A percentile compares a stretch with the other conserved stretches of the same genome.
Evolutionary conservation across 2,888 invertebrate species (phyloP).

Genomic region (Ophonus ardosiacus): DNA sequence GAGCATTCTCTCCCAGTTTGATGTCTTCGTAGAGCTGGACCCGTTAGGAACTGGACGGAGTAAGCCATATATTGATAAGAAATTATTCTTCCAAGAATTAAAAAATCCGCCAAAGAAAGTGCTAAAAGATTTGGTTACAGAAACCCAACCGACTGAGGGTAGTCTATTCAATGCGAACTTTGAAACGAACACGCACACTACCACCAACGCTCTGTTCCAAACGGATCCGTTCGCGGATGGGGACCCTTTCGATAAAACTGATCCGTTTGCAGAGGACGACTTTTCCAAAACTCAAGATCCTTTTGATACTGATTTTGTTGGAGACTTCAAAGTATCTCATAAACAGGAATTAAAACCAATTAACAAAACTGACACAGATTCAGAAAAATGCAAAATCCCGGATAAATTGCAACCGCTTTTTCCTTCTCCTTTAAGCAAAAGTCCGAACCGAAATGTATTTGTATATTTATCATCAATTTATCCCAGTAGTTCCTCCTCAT

Average conservation of each 20-base stretch:
- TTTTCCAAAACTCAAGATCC: constrained; percentile 80
- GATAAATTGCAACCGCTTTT: constrained; percentile 67
- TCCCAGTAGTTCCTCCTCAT: constrained; percentile 55
- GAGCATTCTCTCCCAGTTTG: constrained; percentile 78
- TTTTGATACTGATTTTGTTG: constrained; percentile 77
- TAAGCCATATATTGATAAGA: constrained; percentile 96
- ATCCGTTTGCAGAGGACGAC: constrained; percentile 81
- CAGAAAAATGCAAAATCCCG: constrained; percentile 67
- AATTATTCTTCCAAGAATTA: constrained; percentile 96
- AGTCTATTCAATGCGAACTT: constrained; percentile 51
- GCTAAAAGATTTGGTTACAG: constrained; percentile 87
- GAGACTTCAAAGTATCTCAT: constrained; percentile 70
- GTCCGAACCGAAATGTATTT: constrained; percentile 69
- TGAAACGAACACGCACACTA: constrained; percentile 62
- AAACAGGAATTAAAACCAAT: constrained; percentile 63
- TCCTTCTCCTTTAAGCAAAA: constrained; percentile 69
- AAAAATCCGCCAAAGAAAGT: constrained; percentile 96
- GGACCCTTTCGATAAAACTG: constrained; percentile 86
- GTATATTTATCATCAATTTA: constrained; percentile 67
- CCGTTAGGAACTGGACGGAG: constrained; percentile 94
- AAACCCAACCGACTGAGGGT: constrained; percentile 66
- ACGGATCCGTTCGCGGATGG: constrained; percentile 82
- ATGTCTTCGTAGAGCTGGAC: constrained; percentile 95
- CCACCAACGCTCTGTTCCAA: constrained; percentile 74
- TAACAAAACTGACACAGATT: not conserved